Base-by-base conservation (phyloP, 1,140 invertebrate genomes). In the Temnothorax nylanderi region DNA sequence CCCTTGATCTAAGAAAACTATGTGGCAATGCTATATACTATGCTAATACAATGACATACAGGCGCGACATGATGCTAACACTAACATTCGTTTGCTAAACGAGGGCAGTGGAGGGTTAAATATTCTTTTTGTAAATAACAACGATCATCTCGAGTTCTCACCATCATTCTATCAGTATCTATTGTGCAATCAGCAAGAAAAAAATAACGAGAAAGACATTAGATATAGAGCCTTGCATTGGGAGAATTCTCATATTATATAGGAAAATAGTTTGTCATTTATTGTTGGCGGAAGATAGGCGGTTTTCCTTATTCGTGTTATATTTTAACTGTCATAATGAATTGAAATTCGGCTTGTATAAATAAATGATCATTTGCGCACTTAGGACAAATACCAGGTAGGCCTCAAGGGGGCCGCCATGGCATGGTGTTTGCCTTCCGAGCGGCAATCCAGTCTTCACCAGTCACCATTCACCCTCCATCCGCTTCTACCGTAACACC, bases 361-460 rank as follows among this genome's bases (percentile, higher is more conserved):
- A 88, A 54, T 87, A 91, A 95, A 94, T 86, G 87, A 92, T 94
- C 91, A 85, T 95, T 94, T 95, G 93, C 94, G 93, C 92, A 95
- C 94, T 49, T 96, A 97, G 96, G 96, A 96, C 96, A 96, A 95
- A 94, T 96, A 96, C 96, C 96, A 94, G 96, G 96, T 95, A 96
- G 96, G 95, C 96, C 96, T 95, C 95, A 96, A 95, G 96, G 96
- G 92, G 96, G 96, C 95, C 96, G 96, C 93, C 96, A 97, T 95
- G 96, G 96, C 94, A 97, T 97, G 96, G 96, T 97, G 89, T 96
- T 97, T 96, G 96, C 96, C 94, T 96, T 96, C 92, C 94, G 96
- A 93, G 95, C 95, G 89, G 94, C 95, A 87, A 94, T 95, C 49
- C 95, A 95, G 88, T 92, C 94, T 93, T 94, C 95, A 93, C 93